phyloP scores from a whole-genome alignment of 1,140 invertebrate species.

The Penaeus japonicus region DNA sequence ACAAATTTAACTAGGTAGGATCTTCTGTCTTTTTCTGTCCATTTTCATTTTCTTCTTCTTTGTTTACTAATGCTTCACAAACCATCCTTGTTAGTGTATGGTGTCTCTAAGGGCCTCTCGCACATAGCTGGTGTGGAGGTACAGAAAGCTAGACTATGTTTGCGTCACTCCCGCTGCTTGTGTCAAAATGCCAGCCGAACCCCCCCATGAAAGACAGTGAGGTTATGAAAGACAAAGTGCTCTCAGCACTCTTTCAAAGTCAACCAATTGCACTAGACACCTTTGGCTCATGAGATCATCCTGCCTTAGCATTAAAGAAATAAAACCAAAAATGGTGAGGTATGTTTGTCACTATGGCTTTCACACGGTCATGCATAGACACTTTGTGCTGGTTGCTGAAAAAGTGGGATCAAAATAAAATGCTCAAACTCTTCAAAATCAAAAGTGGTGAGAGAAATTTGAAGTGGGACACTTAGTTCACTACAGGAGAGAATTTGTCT shows the following conservation, averaged over 20 bases:
- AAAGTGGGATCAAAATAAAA: neutral
- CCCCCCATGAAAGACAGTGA: conserved; percentile 55
- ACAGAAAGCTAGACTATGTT: conserved; percentile 24
- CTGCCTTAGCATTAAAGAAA: conserved; percentile 19
- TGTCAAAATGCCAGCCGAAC: conserved; percentile 51
- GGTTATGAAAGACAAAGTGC: conserved; percentile 56
- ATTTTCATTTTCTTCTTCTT: neutral
- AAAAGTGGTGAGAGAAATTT: neutral
- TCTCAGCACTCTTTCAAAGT: conserved; percentile 29
- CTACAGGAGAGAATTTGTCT: too few species aligned
- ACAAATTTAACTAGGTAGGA: neutral
- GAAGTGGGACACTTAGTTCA: too few species aligned
- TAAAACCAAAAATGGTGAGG: neutral
- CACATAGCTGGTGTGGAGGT: neutral
- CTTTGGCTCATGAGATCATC: conserved; percentile 33
- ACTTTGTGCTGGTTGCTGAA: conserved; percentile 25
- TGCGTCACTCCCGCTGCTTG: conserved; percentile 38
- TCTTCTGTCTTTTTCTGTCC: neutral
- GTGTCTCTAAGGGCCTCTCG: too few species aligned
- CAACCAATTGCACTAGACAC: conserved; percentile 16
- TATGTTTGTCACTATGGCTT: neutral
- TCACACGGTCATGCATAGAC: conserved; percentile 31
- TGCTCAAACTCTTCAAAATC: neutral
- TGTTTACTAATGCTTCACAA: too few species aligned
- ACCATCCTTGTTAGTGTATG: too few species aligned